Base-by-base conservation (phyloP, 2,888 invertebrate species). In the Conus canariensis region DNA sequence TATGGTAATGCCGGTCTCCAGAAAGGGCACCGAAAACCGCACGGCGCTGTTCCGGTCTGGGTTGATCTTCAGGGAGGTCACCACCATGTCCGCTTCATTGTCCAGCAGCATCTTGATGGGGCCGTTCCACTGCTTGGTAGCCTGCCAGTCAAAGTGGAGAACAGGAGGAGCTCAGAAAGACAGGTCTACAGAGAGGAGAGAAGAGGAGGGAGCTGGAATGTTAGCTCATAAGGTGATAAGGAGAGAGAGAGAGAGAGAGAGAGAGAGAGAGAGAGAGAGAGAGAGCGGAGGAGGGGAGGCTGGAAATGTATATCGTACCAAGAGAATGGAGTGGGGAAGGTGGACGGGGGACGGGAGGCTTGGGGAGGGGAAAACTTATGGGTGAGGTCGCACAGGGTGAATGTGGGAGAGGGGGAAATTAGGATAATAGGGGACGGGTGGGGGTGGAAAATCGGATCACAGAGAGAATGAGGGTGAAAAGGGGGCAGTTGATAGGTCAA, bases 1-100 rank as follows among this genome's bases (percentile, higher is more conserved):
- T 82, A 96, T 96, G 19, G 96, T 95, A 74, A 96, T 96, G 8
- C 96, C 96, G 2, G 96, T 96, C 91, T 96, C 96, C 88, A 96
- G 94, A 91, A 94, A 96, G 2, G 96, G 96, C 60, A 96, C 94
- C 0, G 96, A 95, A 89, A 96, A 96, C 67, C 95, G 95, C 7
- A 96, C 93, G 14, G 93, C 93, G 59, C 92, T 87, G 85, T 92
- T 94, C 70, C 96, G 90, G 87, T 96, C 95, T 22, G 95, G 95
- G 70, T 96, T 96, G 83, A 96, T 96, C 90, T 96, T 96, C 56
- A 96, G 92, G 12, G 96, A 95, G 10, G 96, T 96, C 92, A 96
- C 92, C 8, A 95, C 95, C 94, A 96, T 95, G 90, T 96, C 96
- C 2, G 96, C 96, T 85, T 95, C 93, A 8, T 92, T 93, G 74